A percentile compares a stretch with the other conserved stretches of the same genome.
Conservation (phyloP, 2,888 invertebrate species). For the Schrankia costaestrigalis region DNA sequence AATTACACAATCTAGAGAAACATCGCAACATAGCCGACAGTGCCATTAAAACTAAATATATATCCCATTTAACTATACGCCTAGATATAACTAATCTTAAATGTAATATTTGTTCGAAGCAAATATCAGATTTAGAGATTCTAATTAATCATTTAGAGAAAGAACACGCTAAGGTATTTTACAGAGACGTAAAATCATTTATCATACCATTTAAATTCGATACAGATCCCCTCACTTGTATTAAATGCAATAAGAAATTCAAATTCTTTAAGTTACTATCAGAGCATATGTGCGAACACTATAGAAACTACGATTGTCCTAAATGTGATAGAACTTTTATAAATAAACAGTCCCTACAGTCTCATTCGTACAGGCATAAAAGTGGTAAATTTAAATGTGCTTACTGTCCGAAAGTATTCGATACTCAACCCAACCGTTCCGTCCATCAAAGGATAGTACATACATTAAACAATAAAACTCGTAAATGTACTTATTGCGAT, state of each 20-base stretch:
- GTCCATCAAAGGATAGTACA: constrained; percentile 58
- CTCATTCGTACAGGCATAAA: constrained; percentile 36
- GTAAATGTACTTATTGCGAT: constrained; percentile 46
- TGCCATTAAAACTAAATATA: constrained; percentile 25
- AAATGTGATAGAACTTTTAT: constrained; percentile 50
- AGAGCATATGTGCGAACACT: constrained; percentile 60
- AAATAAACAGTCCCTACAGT: constrained; percentile 30
- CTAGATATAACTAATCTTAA: constrained; percentile 52
- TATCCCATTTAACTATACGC: constrained; percentile 41
- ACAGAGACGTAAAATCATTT: constrained; percentile 49
- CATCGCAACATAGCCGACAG: constrained; percentile 18
- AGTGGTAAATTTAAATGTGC: constrained; percentile 38
- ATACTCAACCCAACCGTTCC: constrained; percentile 45
- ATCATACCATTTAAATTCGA: constrained; percentile 60
- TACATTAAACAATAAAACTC: constrained; percentile 22
- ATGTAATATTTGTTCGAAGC: constrained; percentile 46
- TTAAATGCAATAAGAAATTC: constrained; percentile 43
- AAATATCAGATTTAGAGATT: constrained; percentile 35
- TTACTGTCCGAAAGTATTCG: constrained; percentile 55
- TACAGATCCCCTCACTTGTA: constrained; percentile 38
- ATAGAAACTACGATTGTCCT: constrained; percentile 51
- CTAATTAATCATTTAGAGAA: constrained; percentile 42
- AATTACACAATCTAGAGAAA: constrained; percentile 31
- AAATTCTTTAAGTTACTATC: constrained; percentile 48
- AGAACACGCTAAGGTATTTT: constrained; percentile 38